These are phyloP conservation scores for Cataglyphis albicans DNA, from an alignment of 2,888 invertebrate species.

Conservation along the genomic window DNA sequence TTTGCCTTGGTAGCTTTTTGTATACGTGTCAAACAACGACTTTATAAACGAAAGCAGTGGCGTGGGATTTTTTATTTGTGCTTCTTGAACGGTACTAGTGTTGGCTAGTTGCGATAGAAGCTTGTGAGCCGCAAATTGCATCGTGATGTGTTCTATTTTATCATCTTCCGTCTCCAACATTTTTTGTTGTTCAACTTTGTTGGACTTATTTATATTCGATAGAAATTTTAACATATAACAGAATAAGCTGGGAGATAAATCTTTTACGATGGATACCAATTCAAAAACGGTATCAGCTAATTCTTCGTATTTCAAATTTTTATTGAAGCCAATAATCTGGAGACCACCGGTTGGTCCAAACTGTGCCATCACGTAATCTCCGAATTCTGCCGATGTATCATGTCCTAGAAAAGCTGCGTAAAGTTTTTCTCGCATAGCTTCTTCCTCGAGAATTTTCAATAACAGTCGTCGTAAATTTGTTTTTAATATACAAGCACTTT, in stretches of 20 bases:
- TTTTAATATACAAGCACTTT: slow-evolving; percentile 77
- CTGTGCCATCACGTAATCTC: slow-evolving; percentile 74
- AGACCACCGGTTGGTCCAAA: slow-evolving; percentile 80
- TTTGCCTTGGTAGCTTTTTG: slow-evolving; percentile 39
- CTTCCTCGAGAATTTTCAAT: slow-evolving; percentile 74
- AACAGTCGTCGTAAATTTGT: slow-evolving; percentile 76
- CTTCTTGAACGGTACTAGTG: slow-evolving; percentile 81
- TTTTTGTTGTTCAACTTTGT: slow-evolving; percentile 48
- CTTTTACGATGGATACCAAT: slow-evolving; percentile 79
- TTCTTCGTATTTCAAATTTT: slow-evolving; percentile 77
- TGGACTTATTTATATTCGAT: slow-evolving; percentile 60
- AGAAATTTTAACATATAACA: slow-evolving; percentile 85
- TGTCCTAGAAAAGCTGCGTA: slow-evolving; percentile 78
- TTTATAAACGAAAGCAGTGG: slow-evolving; percentile 83
- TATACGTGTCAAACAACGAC: slow-evolving; percentile 78
- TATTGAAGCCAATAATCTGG: slow-evolving; percentile 75
- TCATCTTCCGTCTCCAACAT: slow-evolving; percentile 75
- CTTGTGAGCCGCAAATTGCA: slow-evolving; percentile 80
- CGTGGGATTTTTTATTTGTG: slow-evolving; percentile 82
- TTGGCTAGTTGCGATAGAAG: slow-evolving; percentile 83
- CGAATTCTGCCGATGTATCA: slow-evolving; percentile 74
- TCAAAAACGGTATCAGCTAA: slow-evolving; percentile 82
- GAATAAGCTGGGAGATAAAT: slow-evolving; percentile 83
- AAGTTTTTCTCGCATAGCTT: slow-evolving; percentile 68
- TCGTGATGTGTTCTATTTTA: slow-evolving; percentile 75